Conservation (phyloP, 2,888 invertebrate species). For the Lingula anatina region DNA sequence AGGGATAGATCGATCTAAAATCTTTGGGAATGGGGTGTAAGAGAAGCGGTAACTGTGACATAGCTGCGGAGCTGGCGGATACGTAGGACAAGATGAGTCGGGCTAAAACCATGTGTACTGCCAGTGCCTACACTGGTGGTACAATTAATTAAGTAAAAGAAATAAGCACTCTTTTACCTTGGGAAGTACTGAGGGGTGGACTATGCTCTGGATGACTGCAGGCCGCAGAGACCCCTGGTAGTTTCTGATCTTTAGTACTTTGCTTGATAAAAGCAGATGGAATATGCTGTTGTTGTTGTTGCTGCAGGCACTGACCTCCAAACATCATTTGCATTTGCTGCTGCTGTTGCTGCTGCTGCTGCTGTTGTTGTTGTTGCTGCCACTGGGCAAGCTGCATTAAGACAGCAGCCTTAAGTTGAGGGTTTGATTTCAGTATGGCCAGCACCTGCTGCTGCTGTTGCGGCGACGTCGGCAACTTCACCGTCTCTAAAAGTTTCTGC, state of each 20-base stretch:
- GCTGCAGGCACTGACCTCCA: background rate
- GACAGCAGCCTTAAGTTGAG: conserved; percentile 91
- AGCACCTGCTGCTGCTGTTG: conserved; percentile 86
- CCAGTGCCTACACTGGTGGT: too few relatives aligned
- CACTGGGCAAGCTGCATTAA: conserved; percentile 68
- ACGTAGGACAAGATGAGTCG: too few relatives aligned
- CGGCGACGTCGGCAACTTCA: conserved; percentile 82
- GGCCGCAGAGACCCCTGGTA: too few relatives aligned
- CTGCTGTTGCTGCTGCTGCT: conserved; percentile 43
- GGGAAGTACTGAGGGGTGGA: too few relatives aligned
- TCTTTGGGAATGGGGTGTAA: too few relatives aligned
- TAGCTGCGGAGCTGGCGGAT: too few relatives aligned
- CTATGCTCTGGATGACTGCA: too few relatives aligned
- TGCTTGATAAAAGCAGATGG: conserved; percentile 15
- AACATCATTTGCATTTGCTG: conserved; percentile 17
- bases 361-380: conserved; percentile 51
- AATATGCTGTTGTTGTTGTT: conserved; percentile 24
- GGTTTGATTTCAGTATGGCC: conserved; percentile 86
- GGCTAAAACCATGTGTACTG: too few relatives aligned
- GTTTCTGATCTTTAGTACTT: conserved; percentile 41
- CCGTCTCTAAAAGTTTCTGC: conserved; percentile 74
- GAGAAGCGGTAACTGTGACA: too few relatives aligned
- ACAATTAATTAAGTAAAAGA: too few relatives aligned
- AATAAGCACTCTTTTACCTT: too few relatives aligned
- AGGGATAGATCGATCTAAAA: too few relatives aligned